Conservation (phyloP, 2,113 vertebrate species). For the Sardina pilchardus region DNA sequence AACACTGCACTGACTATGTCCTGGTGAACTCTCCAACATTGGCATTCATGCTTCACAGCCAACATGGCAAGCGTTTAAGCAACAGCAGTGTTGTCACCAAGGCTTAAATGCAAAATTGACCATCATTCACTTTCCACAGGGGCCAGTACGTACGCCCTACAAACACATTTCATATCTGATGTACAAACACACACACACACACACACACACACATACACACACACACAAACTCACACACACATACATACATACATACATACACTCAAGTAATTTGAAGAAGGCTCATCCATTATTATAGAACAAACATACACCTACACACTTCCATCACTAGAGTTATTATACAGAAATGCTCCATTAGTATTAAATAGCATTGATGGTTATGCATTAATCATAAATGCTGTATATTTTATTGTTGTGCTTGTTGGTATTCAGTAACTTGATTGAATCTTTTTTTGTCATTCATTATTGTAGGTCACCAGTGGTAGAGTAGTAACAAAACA, state of each 20-base stretch:
- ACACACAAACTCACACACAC: conserved; percentile 10
- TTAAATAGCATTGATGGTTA: conserved; percentile 3
- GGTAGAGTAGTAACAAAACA: conserved; percentile 18
- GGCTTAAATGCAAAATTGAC: conserved; percentile 9
- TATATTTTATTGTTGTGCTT: conserved; percentile 18
- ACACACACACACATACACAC: background rate
- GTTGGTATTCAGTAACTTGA: conserved; percentile 12
- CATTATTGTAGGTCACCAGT: conserved; percentile 9
- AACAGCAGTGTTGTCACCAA: background rate
- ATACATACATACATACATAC: conserved; percentile 16
- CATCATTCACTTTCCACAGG: background rate
- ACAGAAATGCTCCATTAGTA: background rate
- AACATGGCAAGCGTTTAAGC: background rate
- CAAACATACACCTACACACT: background rate
- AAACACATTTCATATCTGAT: background rate
- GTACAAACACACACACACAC: background rate
- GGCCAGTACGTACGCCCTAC: background rate
- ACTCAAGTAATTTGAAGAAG: background rate
- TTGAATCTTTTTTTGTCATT: conserved; percentile 16
- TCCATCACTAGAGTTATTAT: background rate
- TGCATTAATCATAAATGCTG: background rate
- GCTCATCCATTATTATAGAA: background rate
- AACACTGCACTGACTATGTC: conserved; percentile 14
- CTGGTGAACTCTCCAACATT: background rate
- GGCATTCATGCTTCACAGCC: background rate